Conservation (phyloP, 2,888 invertebrate genomes). For the Acanthosepion esculentum region DNA sequence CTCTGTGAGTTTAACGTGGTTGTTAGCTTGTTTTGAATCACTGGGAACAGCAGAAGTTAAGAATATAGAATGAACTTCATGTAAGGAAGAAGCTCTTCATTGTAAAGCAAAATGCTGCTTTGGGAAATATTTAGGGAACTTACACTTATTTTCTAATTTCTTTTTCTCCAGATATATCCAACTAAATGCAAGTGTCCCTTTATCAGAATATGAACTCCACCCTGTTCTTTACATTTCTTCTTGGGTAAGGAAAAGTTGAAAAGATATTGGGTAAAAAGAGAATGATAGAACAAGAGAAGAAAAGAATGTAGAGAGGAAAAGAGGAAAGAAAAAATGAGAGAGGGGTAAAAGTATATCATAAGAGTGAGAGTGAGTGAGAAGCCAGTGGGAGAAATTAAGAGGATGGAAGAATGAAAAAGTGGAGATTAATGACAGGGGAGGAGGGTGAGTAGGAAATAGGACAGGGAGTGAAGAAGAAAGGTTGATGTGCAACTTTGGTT, state of each 20-base stretch:
- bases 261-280: too few relatives aligned
- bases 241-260: too few relatives aligned
- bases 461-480: neutral
- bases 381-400: neutral
- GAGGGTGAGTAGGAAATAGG: neutral
- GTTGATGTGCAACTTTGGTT: neutral
- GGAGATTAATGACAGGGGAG: neutral
- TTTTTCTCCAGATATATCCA: too few relatives aligned
- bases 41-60: neutral
- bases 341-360: neutral
- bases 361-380: neutral
- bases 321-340: neutral
- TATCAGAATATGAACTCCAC: too few relatives aligned
- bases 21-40: neutral
- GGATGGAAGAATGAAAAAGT: neutral
- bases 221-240: too few relatives aligned
- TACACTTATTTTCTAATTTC: neutral
- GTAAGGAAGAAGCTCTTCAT: neutral
- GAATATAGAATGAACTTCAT: neutral
- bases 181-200: too few relatives aligned
- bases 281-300: too few relatives aligned
- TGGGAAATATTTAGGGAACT: neutral
- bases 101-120: neutral
- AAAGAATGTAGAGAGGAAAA: neutral
- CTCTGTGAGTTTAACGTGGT: neutral